phyloP scores from a whole-genome alignment of 1,140 invertebrate species.

The Calliphora vicina region DNA sequence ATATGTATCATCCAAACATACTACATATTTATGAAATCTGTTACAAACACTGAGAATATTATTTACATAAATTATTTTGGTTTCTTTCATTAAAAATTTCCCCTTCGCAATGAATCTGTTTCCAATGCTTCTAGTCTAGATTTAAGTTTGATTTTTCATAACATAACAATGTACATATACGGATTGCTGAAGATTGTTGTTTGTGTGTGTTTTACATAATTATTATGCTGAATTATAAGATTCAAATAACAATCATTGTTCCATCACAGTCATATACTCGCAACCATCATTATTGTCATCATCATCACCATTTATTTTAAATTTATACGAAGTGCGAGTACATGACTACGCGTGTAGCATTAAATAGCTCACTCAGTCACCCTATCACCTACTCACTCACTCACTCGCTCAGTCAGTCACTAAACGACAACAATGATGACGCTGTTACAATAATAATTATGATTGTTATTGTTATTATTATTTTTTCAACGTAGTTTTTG shows the following conservation, averaged over 20 bases:
- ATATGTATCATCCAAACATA: no score
- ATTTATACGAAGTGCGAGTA: neutral
- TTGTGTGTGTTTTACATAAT: constrained; percentile 8
- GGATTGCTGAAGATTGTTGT: neutral
- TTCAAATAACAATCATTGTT: neutral
- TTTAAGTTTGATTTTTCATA: neutral
- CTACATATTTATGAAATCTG: no score
- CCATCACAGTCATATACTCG: neutral
- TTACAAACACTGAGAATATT: neutral
- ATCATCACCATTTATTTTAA: neutral
- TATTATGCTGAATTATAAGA: constrained; percentile 8
- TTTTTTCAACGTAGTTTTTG: neutral
- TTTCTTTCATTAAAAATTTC: neutral
- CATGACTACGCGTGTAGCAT: neutral
- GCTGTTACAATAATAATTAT: constrained; percentile 11
- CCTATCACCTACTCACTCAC: no score
- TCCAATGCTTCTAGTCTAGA: neutral
- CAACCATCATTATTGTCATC: neutral
- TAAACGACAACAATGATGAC: neutral
- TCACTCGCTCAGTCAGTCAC: no score
- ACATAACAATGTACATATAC: no score
- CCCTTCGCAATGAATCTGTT: neutral
- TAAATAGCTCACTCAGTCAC: neutral
- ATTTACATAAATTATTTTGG: neutral
- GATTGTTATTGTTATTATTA: constrained; percentile 7